Evolutionary conservation across 2,113 vertebrate species (phyloP).

Genomic region (Proterorhinus semilunaris): DNA sequence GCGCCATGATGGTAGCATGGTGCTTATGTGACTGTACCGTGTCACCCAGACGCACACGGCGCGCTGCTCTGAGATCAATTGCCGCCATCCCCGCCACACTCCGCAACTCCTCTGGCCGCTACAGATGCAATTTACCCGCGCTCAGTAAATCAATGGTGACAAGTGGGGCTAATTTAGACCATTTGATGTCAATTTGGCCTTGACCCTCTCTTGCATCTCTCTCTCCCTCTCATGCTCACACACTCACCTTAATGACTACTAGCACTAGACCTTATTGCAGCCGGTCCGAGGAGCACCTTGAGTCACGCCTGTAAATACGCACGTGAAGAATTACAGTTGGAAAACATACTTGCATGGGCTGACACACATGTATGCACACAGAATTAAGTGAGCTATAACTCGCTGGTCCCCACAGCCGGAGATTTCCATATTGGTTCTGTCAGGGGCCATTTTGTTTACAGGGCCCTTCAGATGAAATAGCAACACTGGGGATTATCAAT

Average conservation of each 20-base stretch:
- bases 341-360: constrained; percentile 2
- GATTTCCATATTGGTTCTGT: constrained; percentile 79
- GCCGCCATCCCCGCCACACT: constrained; percentile 30
- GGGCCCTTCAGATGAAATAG: constrained; percentile 77
- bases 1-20: constrained; percentile 26
- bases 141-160: constrained; percentile 76
- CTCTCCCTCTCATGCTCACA: constrained; percentile 32
- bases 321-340: constrained; percentile 1
- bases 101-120: constrained; percentile 24
- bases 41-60: constrained; percentile 32
- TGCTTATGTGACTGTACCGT: constrained; percentile 15
- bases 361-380: constrained; percentile 12
- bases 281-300: constrained; percentile 49
- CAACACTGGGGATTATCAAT: constrained; percentile 65
- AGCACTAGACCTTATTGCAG: constrained; percentile 69
- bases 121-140: constrained; percentile 73
- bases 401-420: constrained; percentile 25
- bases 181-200: constrained; percentile 79
- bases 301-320: constrained; percentile 28
- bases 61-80: constrained; percentile 51
- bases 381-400: constrained; percentile 57
- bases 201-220: constrained; percentile 61
- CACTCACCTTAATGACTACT: constrained; percentile 55
- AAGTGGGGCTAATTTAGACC: constrained; percentile 79
- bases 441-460: constrained; percentile 75